Conservation (phyloP, 2,888 invertebrate species). For the Eustalomyia histrio region DNA sequence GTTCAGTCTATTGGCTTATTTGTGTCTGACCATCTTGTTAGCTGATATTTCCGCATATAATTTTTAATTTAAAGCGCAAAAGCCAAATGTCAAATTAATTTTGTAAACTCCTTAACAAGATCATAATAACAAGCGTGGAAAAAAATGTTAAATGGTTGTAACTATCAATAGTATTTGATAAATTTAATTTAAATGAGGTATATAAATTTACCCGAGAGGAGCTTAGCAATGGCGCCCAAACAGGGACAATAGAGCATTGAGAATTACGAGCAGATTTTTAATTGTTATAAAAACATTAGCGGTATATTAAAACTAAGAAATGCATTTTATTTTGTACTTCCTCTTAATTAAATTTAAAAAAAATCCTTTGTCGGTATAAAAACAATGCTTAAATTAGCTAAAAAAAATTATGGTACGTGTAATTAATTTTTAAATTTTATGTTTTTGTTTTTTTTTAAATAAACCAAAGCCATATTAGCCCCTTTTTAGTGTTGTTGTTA, state of each 20-base stretch:
- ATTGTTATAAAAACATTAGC: too few relatives aligned
- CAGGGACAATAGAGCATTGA: too few relatives aligned
- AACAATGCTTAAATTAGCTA: background rate
- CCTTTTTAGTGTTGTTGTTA: background rate
- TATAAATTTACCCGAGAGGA: too few relatives aligned
- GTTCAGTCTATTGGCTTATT: background rate
- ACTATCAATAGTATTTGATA: background rate
- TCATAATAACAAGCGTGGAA: constrained; percentile 2
- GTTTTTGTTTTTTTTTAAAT: too few relatives aligned
- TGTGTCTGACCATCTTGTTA: constrained; percentile 18
- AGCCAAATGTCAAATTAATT: constrained; percentile 52
- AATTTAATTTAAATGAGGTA: too few relatives aligned
- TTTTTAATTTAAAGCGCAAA: constrained; percentile 28
- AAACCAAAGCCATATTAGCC: too few relatives aligned
- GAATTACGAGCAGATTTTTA: too few relatives aligned
- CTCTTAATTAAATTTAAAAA: background rate
- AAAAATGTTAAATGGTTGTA: background rate
- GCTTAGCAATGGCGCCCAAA: too few relatives aligned
- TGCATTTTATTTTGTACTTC: background rate
- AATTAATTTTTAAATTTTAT: background rate
- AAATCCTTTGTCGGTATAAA: background rate
- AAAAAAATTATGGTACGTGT: background rate
- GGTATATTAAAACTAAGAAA: too few relatives aligned
- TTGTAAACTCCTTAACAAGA: constrained; percentile 22
- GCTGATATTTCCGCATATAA: constrained; percentile 34